A percentile compares a stretch with the other conserved stretches of the same genome.
Evolutionary conservation across 2,113 vertebrate genomes (phyloP).

Genomic region (Psephotus haematonotus): DNA sequence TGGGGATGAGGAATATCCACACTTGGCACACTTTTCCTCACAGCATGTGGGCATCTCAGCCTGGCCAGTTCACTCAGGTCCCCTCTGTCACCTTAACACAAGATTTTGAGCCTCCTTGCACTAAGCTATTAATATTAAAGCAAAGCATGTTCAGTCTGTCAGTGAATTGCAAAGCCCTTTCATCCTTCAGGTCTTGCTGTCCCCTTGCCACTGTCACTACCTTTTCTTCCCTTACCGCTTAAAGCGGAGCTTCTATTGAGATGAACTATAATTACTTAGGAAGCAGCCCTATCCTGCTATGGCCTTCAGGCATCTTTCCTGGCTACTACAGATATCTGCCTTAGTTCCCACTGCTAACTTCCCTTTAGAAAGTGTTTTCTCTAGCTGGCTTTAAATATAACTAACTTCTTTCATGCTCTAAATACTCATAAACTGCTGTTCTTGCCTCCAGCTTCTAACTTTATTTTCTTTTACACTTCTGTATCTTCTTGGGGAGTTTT

Average conservation of each 20-base stretch:
- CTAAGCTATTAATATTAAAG: background rate
- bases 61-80: background rate
- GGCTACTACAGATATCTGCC: background rate
- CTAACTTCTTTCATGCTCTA: conserved; percentile 48
- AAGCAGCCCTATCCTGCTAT: background rate
- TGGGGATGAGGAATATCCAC: background rate
- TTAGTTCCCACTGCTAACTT: conserved; percentile 23
- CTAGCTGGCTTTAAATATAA: conserved; percentile 22
- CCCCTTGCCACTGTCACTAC: background rate
- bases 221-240: background rate
- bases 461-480: conserved; percentile 26
- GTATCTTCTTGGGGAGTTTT: background rate
- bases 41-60: background rate
- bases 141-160: background rate
- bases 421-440: conserved; percentile 48
- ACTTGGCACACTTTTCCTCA: background rate
- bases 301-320: conserved; percentile 38
- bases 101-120: background rate
- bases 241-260: background rate
- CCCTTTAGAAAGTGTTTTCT: conserved; percentile 42
- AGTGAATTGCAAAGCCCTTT: background rate
- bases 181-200: background rate
- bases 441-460: conserved; percentile 24
- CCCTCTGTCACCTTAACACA: background rate
- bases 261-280: background rate